Conservation (phyloP, 2,888 invertebrate species). For the Taenaris catops region DNA sequence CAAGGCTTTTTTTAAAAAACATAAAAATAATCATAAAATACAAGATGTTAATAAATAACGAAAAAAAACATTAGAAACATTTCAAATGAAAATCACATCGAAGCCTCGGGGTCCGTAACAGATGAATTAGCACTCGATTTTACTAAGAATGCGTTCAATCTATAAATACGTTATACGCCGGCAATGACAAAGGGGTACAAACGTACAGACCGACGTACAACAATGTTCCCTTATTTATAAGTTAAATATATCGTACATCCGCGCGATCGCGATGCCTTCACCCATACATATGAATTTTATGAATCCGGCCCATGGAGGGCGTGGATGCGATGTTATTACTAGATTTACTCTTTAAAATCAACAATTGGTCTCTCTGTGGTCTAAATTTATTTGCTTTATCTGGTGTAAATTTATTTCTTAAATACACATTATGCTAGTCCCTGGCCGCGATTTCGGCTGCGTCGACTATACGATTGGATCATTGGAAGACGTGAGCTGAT, state of each 20-base stretch:
- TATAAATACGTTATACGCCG: constrained; percentile 42
- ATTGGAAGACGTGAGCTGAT: too few relatives aligned
- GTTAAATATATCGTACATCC: constrained; percentile 60
- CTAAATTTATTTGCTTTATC: too few relatives aligned
- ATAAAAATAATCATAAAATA: too few relatives aligned
- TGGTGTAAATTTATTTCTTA: too few relatives aligned
- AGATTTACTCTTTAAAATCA: neutral
- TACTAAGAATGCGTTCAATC: constrained; percentile 27
- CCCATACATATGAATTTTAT: constrained; percentile 74
- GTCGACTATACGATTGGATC: too few relatives aligned
- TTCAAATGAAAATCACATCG: constrained; percentile 21
- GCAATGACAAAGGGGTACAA: constrained; percentile 38
- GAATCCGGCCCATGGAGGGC: constrained; percentile 40
- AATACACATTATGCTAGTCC: too few relatives aligned
- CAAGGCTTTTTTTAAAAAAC: too few relatives aligned
- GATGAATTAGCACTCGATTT: constrained; percentile 41
- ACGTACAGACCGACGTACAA: constrained; percentile 36
- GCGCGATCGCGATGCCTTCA: constrained; percentile 55
- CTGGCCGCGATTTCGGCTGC: too few relatives aligned
- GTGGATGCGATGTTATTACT: constrained; percentile 35
- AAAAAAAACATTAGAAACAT: too few relatives aligned
- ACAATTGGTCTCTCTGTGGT: too few relatives aligned
- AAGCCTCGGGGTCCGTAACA: constrained; percentile 21
- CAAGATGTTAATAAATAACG: too few relatives aligned
- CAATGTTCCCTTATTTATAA: constrained; percentile 63